Evolutionary conservation across 2,113 vertebrate genomes (phyloP).

Genomic region (Bos javanicus): DNA sequence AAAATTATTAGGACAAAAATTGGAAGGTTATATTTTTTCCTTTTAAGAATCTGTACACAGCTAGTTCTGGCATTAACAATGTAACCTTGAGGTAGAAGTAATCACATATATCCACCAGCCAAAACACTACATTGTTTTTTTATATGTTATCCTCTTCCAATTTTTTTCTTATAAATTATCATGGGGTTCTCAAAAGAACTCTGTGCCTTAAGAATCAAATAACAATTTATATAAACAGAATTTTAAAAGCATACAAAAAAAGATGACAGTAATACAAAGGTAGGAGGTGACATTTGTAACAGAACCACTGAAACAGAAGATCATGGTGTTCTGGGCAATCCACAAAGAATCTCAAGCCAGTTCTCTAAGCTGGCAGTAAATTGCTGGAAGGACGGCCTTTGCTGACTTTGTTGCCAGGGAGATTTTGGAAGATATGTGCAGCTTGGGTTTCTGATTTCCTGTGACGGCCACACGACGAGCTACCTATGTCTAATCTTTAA

Average conservation of each 20-base stretch:
- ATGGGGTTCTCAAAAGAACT: background rate
- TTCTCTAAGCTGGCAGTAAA: background rate
- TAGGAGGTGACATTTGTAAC: background rate
- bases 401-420: slow-evolving; percentile 28
- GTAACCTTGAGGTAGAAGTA: background rate
- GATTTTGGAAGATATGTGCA: slow-evolving; percentile 45
- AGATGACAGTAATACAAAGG: background rate
- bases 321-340: background rate
- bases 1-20: background rate
- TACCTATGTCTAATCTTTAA: background rate
- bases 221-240: background rate
- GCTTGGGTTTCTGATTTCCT: slow-evolving; percentile 44
- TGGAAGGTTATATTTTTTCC: background rate
- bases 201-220: background rate
- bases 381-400: background rate
- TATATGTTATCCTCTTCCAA: background rate
- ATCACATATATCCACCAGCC: background rate
- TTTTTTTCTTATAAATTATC: background rate
- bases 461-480: background rate
- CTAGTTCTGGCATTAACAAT: background rate
- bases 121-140: background rate
- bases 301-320: slow-evolving; percentile 23
- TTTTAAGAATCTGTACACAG: background rate
- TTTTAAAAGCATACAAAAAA: background rate
- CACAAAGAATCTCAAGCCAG: background rate